These are phyloP conservation scores for Cosmia trapezina DNA, from an alignment of 2,888 invertebrate species.

Conservation along the genomic window DNA sequence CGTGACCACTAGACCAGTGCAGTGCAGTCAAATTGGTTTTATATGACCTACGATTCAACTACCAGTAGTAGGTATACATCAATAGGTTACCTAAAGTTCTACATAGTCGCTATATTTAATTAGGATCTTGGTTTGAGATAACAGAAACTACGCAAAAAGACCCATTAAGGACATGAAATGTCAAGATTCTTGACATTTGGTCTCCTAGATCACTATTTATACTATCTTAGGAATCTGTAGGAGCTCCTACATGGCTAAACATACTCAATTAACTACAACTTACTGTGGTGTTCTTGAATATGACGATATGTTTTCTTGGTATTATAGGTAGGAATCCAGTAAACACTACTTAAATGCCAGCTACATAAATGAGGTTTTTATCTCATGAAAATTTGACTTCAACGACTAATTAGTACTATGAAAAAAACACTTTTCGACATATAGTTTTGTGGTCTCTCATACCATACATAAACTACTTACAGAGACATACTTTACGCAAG, in stretches of 20 bases:
- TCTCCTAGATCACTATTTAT: conserved; percentile 17
- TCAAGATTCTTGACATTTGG: conserved; percentile 22
- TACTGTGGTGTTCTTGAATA: background rate
- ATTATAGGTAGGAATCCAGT: background rate
- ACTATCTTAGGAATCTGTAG: background rate
- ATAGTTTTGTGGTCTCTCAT: too few species aligned
- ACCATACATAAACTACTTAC: too few species aligned
- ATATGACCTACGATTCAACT: background rate
- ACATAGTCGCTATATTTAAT: background rate
- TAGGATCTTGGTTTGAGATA: background rate
- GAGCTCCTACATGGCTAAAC: conserved; percentile 1
- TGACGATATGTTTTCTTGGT: background rate
- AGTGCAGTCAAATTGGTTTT: too few species aligned
- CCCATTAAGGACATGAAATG: conserved; percentile 20
- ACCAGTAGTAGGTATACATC: background rate
- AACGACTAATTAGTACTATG: too few species aligned
- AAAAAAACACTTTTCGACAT: too few species aligned
- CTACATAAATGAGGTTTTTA: too few species aligned
- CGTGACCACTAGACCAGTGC: too few species aligned
- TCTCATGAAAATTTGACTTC: too few species aligned
- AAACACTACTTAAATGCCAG: too few species aligned
- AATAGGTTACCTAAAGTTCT: background rate
- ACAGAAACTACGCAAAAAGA: conserved; percentile 3
- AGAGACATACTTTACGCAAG: too few species aligned
- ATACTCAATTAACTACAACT: background rate